Evolutionary conservation across 2,113 vertebrate species (phyloP).

Genomic region (Promerops cafer): DNA sequence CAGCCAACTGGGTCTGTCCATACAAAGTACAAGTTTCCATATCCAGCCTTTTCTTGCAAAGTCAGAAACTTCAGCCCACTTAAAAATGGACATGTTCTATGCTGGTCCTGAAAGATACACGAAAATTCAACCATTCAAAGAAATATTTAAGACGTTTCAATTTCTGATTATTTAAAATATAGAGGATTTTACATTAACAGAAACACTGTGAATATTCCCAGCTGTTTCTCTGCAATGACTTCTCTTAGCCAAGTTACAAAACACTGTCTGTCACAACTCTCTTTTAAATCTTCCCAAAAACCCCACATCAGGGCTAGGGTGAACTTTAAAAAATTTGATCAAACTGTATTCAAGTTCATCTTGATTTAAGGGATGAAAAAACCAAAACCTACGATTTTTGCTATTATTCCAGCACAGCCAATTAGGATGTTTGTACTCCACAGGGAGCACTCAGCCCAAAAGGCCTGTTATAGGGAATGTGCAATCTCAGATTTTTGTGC

Average conservation of each 20-base stretch:
- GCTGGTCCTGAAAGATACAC: neutral
- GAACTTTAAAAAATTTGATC: neutral
- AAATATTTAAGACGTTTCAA: neutral
- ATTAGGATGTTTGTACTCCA: neutral
- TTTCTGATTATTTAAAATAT: neutral
- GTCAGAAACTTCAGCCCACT: neutral
- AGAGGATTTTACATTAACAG: neutral
- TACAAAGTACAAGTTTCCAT: neutral
- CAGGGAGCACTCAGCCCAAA: neutral
- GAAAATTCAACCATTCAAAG: neutral
- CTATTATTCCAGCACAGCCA: neutral
- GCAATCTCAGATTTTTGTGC: neutral
- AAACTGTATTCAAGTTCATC: neutral
- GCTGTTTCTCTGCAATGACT: neutral
- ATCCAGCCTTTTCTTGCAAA: neutral
- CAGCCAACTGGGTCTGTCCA: neutral
- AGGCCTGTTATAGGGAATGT: neutral
- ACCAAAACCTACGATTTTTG: neutral
- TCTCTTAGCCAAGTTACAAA: neutral
- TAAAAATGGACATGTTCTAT: neutral
- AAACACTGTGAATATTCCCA: neutral
- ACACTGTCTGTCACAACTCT: neutral
- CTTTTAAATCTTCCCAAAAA: neutral
- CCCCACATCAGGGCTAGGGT: rapidly evolving
- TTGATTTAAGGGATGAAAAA: neutral